Evolutionary conservation across 2,797 vertebrate species (phyloP), one percentile per base, ranked within the genome.

Genomic region (Chaetophractus vellerosus): DNA sequence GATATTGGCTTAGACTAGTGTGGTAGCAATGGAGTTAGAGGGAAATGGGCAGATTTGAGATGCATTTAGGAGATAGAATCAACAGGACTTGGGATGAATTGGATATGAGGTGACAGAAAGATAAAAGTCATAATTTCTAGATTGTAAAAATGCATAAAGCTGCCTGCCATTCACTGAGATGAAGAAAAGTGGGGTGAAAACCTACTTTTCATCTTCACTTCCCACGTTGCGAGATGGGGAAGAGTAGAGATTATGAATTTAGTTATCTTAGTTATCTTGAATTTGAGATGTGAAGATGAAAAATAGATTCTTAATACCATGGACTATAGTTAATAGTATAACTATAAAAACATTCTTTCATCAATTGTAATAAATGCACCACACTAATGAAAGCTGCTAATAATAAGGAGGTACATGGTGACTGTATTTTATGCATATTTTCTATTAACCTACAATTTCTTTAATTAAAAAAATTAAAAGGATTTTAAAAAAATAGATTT

Each of bases 211-310:
- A 38, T 38, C 38, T 38, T 38, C 38, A 38, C 38, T 38, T 38
- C 38, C 52, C 15, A 38, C 48, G 18, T 55, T 76, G 61, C 71
- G 80, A 66, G 38, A 71, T 80, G 85, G n/a, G 33, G 87, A 9
- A 88, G 28, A 84, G 66, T 12, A 94, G 45, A 93, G 33, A 85
- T 80, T 28, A 71, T 85, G 55, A 86, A 64, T 71, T 96, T 69
- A 12, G 24, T 59, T 91, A 38, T 38, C 38, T 57, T 38, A 23
- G 63, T 75, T 28, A 84, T 78, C 41, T 88, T 84, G 45, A 93
- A 19, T 83, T 71, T 83, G 24, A 87, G 38, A 63, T 76, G 45
- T 72, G 38, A 38, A 38, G 38, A 38, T 38, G 38, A 38, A 38
- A 38, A 38, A 6, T 38, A 38, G 38, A 38, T 38, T 38, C 6